Evolutionary conservation across 2,113 vertebrate species (phyloP).

Genomic region (Pelvicachromis taeniatus): DNA sequence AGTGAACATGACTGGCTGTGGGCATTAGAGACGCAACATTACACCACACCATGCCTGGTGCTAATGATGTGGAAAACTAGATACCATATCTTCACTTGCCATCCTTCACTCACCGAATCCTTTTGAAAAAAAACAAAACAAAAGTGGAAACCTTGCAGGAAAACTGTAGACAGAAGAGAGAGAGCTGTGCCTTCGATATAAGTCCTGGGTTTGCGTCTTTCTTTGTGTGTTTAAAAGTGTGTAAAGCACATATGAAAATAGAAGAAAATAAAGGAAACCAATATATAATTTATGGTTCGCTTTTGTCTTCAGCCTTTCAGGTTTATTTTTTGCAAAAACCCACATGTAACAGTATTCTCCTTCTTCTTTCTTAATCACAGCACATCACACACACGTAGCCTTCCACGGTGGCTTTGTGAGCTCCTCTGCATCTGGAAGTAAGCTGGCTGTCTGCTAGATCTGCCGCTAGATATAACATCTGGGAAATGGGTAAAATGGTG

Average conservation of each 20-base stretch:
- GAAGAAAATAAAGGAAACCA: neutral
- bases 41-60: slow-evolving; percentile 65
- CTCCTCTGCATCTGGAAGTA: neutral
- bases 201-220: neutral
- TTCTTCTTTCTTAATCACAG: neutral
- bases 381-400: slow-evolving; percentile 20
- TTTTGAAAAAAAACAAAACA: neutral
- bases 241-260: neutral
- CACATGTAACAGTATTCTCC: neutral
- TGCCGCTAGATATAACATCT: slow-evolving; percentile 26
- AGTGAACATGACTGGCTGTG: slow-evolving; percentile 74
- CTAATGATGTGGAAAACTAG: slow-evolving; percentile 78
- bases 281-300: neutral
- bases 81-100: slow-evolving; percentile 64
- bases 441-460: slow-evolving; percentile 10
- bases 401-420: neutral
- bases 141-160: neutral
- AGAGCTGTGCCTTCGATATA: neutral
- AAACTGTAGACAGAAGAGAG: neutral
- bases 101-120: slow-evolving; percentile 59
- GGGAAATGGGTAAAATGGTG: slow-evolving; percentile 39
- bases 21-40: slow-evolving; percentile 79
- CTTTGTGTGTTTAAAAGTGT: neutral
- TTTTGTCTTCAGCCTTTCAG: neutral
- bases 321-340: neutral